Evolutionary conservation across 2,888 invertebrate genomes (phyloP), one percentile per base, ranked within the genome.

Genomic region (Apamea epomidion): DNA sequence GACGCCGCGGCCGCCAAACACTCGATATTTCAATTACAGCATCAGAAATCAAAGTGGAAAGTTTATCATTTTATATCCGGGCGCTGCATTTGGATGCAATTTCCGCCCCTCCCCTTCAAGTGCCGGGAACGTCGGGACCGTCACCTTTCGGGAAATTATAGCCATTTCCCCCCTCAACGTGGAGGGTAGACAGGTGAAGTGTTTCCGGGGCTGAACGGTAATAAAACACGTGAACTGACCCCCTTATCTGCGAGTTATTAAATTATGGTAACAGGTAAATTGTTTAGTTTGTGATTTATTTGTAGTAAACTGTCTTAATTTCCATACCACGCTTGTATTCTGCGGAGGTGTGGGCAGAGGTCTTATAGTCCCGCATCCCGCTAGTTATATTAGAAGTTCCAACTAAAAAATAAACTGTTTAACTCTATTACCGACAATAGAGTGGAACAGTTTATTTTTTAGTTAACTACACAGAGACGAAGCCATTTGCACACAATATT

Each of bases 11-110:
- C 32, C 37, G 25, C 51, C 71, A 83, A 78, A 74, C 70, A 76
- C 82, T 86, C 78, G 45, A 86, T 78, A 80, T 80, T 86, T 87
- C 84, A 88, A 85, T 88, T 84, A 85, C 87, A 80, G 67, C 72
- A 82, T 85, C 80, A 72, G 74, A 72, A 80, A 84, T 75, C 76
- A 86, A 81, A 84, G 84, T 84, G 86, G 81, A 83, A 88, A 88
- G 82, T 88, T 88, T 86, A 90, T 90, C 85, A 89, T 87, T 88
- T 83, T 76, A 90, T 88, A 86, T 90, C 90, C 89, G 86, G 77
- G 37, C 72, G 76, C 51, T 87, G 90, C 89, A 90, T 87, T 90
- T 80, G 87, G 80, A 73, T 87, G 88, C 89, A 90, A 91, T 91
- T 87, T 91, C 91, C 91, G 88, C 29, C 21, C 6, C 29, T 45